These are phyloP conservation scores for Avahi laniger DNA, from an alignment of 2,797 vertebrate species.

Conservation along the genomic window DNA sequence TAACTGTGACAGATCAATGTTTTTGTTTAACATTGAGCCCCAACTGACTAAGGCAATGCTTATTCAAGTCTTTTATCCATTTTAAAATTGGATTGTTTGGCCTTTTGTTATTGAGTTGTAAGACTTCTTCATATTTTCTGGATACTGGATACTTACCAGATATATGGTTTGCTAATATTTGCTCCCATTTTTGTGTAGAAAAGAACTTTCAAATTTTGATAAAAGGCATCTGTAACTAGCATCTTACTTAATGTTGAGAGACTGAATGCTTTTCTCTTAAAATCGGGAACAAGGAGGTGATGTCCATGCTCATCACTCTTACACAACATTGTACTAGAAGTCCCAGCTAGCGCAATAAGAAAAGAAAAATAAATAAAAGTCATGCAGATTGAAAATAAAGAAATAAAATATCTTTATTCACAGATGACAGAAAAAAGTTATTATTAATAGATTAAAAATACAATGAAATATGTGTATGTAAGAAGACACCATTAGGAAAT, in stretches of 20 bases:
- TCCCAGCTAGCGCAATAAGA: background rate
- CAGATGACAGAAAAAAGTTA: background rate
- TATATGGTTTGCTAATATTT: background rate
- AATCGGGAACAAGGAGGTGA: background rate
- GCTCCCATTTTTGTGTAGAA: background rate
- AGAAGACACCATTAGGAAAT: background rate
- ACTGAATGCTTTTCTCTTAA: background rate
- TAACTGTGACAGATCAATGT: background rate
- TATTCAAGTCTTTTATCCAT: background rate
- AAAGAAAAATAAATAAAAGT: background rate
- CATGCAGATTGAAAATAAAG: background rate
- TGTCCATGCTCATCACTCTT: background rate
- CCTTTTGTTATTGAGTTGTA: background rate
- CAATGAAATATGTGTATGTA: background rate
- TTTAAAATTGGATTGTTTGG: background rate
- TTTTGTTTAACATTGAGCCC: background rate
- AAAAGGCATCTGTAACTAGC: background rate
- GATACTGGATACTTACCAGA: background rate
- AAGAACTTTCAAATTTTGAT: background rate
- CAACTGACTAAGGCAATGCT: background rate
- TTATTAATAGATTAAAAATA: background rate
- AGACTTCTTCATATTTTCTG: background rate
- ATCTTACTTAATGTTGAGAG: background rate
- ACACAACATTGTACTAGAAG: background rate
- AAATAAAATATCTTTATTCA: background rate